Conservation (phyloP, 2,113 vertebrate genomes). For the Hiodon alosoides region DNA sequence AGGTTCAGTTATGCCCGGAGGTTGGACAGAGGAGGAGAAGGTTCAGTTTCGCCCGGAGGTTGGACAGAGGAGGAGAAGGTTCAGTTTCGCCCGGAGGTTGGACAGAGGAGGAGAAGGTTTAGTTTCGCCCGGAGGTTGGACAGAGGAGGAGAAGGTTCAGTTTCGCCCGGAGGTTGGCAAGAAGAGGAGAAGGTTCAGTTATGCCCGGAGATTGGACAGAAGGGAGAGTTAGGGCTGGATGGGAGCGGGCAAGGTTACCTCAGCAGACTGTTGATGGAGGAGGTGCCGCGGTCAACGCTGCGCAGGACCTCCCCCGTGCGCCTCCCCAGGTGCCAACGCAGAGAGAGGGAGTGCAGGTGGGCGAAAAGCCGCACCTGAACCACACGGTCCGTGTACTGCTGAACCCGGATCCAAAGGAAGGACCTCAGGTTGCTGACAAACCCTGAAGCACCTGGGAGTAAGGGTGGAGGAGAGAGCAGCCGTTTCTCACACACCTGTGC, state of each 20-base stretch:
- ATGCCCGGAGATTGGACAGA: too few species aligned
- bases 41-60: too few species aligned
- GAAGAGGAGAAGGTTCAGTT: too few species aligned
- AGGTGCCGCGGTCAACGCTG: slow-evolving; percentile 84
- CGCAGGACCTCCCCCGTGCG: slow-evolving; percentile 87
- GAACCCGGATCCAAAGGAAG: slow-evolving; percentile 92
- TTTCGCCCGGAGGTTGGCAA: too few species aligned
- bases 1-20: background rate
- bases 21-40: background rate
- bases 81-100: too few species aligned
- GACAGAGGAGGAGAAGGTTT: background rate
- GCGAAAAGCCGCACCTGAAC: slow-evolving; percentile 83
- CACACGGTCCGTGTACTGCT: slow-evolving; percentile 85
- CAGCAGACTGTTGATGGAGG: slow-evolving; percentile 84
- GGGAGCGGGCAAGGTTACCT: slow-evolving; percentile 59
- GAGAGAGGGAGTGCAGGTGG: slow-evolving; percentile 80
- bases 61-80: too few species aligned
- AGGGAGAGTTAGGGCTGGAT: background rate
- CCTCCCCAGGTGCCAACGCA: slow-evolving; percentile 89
- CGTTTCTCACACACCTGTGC: too few species aligned
- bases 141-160: too few species aligned
- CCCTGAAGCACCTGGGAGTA: slow-evolving; percentile 63
- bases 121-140: too few species aligned
- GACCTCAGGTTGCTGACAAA: slow-evolving; percentile 86
- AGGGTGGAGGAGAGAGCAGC: background rate